Percentiles rank a stretch among this genome's conserved stretches.
Evolutionary conservation across 2,888 invertebrate species (phyloP).

Genomic region (Aporophyla nigra): DNA sequence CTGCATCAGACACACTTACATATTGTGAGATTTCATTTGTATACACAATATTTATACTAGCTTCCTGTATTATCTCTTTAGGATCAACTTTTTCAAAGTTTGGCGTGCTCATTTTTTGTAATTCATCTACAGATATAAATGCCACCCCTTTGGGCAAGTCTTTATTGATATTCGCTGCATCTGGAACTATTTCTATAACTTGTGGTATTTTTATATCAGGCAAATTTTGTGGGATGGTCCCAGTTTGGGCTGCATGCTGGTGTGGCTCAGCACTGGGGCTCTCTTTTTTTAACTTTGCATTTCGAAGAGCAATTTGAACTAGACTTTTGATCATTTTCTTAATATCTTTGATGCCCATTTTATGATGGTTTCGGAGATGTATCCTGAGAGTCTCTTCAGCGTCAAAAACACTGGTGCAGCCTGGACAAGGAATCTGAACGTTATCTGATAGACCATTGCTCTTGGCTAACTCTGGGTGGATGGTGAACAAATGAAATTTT

Average conservation of each 20-base stretch:
- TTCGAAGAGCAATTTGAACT: conserved; percentile 86
- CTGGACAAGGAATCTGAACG: conserved; percentile 92
- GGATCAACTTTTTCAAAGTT: conserved; percentile 88
- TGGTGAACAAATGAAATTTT: conserved; percentile 88
- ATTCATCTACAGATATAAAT: conserved; percentile 86
- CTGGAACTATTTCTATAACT: conserved; percentile 87
- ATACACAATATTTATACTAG: conserved; percentile 88
- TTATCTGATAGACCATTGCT: conserved; percentile 90
- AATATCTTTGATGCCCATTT: conserved; percentile 92
- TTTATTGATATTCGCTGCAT: conserved; percentile 77
- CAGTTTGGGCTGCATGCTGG: conserved; percentile 61
- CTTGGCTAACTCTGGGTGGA: conserved; percentile 87
- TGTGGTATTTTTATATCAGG: conserved; percentile 85
- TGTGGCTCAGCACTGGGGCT: conserved; percentile 68
- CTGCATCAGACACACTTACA: conserved; percentile 79
- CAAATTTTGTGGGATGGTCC: conserved; percentile 67
- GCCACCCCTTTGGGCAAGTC: conserved; percentile 86
- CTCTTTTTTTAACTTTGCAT: conserved; percentile 86
- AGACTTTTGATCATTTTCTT: conserved; percentile 91
- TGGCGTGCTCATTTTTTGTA: conserved; percentile 87
- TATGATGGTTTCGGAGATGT: conserved; percentile 93
- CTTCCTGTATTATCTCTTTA: conserved; percentile 88
- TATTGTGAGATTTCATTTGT: conserved; percentile 84
- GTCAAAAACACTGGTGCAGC: conserved; percentile 92
- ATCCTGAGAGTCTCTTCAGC: conserved; percentile 91